Evolutionary conservation across 2,797 vertebrate genomes (phyloP).

Genomic region (Ctenosaura bakeri): DNA sequence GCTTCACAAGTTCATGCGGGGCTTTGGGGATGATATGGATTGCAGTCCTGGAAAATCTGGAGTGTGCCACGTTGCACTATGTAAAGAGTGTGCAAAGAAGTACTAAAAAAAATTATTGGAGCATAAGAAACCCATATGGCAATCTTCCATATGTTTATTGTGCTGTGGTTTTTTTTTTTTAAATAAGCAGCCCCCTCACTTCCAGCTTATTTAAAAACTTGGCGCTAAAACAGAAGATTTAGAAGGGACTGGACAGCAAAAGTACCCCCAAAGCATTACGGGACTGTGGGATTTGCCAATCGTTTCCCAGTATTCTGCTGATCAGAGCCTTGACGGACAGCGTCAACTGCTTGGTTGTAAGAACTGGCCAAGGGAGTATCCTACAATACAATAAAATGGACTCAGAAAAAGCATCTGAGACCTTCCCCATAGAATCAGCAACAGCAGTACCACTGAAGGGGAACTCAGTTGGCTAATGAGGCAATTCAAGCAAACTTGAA

Average conservation of each 20-base stretch:
- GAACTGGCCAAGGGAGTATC: neutral
- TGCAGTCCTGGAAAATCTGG: neutral
- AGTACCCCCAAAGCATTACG: constrained; percentile 11
- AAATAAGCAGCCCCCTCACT: too few relatives aligned
- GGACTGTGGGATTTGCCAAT: neutral
- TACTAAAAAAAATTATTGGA: neutral
- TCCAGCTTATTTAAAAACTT: neutral
- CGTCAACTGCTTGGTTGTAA: constrained; percentile 32
- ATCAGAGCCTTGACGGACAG: constrained; percentile 57
- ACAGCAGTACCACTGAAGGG: too few relatives aligned
- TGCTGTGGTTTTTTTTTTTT: neutral
- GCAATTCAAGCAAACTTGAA: neutral
- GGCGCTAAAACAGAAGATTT: neutral
- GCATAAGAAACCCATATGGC: too few relatives aligned
- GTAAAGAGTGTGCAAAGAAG: neutral
- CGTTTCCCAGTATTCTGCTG: constrained; percentile 28
- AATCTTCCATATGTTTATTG: neutral
- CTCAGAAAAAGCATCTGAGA: neutral
- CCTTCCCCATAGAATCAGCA: neutral
- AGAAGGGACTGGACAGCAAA: rapidly evolving
- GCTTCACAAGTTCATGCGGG: too few relatives aligned
- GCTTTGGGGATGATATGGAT: neutral
- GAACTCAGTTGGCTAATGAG: neutral
- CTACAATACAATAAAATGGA: constrained; percentile 29
- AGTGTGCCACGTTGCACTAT: neutral